Conservation (phyloP, 1,140 invertebrate genomes). For the Drosophila parvula region DNA sequence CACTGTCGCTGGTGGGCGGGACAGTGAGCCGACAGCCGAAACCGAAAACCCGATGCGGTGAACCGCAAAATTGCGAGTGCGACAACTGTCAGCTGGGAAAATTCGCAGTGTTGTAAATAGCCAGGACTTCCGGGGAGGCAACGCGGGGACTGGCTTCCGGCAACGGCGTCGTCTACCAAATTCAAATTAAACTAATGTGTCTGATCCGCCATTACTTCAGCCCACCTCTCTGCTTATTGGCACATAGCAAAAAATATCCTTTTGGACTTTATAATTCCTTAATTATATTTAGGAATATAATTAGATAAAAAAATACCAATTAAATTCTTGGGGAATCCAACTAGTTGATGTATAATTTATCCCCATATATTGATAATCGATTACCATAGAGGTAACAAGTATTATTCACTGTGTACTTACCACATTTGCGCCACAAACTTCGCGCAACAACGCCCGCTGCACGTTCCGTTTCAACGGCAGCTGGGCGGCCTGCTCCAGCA, state of each 20-base stretch:
- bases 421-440: slow-evolving; percentile 61
- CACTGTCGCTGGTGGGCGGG: slow-evolving; percentile 10
- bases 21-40: slow-evolving; percentile 28
- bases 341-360: neutral
- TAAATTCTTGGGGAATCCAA: neutral
- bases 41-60: slow-evolving; percentile 60
- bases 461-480: slow-evolving; percentile 59
- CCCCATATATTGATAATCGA: neutral
- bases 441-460: slow-evolving; percentile 58
- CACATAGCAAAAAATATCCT: neutral
- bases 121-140: neutral
- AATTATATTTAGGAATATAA: neutral
- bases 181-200: slow-evolving; percentile 78
- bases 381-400: too few species aligned
- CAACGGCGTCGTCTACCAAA: slow-evolving; percentile 52
- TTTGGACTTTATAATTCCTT: neutral
- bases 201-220: slow-evolving; percentile 22
- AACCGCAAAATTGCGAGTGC: slow-evolving; percentile 76
- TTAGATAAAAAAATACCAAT: neutral
- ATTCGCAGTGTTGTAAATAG: slow-evolving; percentile 28
- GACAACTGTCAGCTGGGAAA: slow-evolving; percentile 64
- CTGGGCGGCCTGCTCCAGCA: slow-evolving; percentile 62
- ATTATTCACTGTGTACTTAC: slow-evolving; percentile 48
- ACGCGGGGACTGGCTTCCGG: slow-evolving; percentile 13
- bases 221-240: neutral